Base-by-base conservation (phyloP, 2,888 invertebrate genomes). In the Gnatocerus cornutus region DNA sequence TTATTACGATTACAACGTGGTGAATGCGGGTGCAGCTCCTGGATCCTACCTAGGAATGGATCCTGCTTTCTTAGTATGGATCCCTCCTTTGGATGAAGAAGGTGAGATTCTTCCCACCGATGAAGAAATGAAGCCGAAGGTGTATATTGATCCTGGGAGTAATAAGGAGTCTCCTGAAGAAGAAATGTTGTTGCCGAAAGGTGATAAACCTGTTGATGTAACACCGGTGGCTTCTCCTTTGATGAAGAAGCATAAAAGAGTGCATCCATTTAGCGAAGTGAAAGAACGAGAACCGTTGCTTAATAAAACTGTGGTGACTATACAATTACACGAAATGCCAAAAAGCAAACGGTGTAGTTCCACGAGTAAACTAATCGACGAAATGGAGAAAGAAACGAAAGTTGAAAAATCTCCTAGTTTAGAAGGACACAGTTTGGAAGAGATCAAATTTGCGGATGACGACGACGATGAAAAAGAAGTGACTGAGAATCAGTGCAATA, bases 41-140 rank as follows among this genome's bases (percentile, higher is more conserved):
- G 95, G 95, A 13, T 95, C 94, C 0, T 95, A 94, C 80, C 85
- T 95, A 66, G 94, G 94, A 52, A 95, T 95, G 95, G 95, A 95
- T 83, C 95, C 95, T 0, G 94, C 94, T 0, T 95, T 94, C 82
- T 86, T 95, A 48, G 92, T 95, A 0, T 95, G 94, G 94, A 94
- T 95, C 73, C 95, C 95, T 4, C 95, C 95, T 0, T 85, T 93
- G 14, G 92, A 92, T 76, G 92, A 91, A 73, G 72, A 77, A 41
- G 90, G 90, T 0, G 91, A 92, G 65, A 88, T 89, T n/a, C 84
- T 91, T 37, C 88, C 88, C 46, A 88, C 90, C 48, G 88, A 88
- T 2, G 88, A 89, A 68, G 84, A 84, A 16, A 85, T 82, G 9
- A 72, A 78, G 63, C 80, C 82, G 0, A 80, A 81, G 71, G 74